phyloP scores from a whole-genome alignment of 2,113 vertebrate genomes.

The Gorsachius goisagi region DNA sequence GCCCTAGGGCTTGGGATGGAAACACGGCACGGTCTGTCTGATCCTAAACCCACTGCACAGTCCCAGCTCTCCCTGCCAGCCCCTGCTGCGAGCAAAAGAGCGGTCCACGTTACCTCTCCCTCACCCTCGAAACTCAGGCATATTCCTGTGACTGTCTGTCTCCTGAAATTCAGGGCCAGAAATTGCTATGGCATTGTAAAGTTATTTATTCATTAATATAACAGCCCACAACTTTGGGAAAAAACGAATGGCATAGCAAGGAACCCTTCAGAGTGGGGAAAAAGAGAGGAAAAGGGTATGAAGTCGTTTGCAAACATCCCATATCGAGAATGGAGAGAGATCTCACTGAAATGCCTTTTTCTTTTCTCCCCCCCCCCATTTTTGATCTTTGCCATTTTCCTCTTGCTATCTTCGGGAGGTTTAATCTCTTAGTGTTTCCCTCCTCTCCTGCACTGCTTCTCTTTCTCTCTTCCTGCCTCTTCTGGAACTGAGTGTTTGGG shows the following conservation, averaged over 20 bases:
- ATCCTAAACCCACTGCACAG: neutral
- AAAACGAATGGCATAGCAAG: neutral
- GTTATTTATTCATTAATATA: neutral
- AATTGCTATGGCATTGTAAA: neutral
- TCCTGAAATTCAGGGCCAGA: neutral
- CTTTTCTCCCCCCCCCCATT: fast-evolving
- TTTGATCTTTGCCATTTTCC: neutral
- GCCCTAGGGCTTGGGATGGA: neutral
- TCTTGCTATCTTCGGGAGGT: neutral
- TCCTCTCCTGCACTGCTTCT: neutral
- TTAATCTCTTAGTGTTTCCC: neutral
- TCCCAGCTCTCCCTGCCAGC: neutral
- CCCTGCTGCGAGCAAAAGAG: neutral
- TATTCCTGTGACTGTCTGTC: neutral
- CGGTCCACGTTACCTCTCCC: neutral
- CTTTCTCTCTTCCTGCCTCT: neutral
- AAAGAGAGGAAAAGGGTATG: neutral
- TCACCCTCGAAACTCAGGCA: neutral
- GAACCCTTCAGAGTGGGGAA: neutral
- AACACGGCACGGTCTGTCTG: neutral
- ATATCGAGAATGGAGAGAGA: neutral
- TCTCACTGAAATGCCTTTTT: neutral
- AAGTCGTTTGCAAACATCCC: neutral
- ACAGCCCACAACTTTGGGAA: neutral
- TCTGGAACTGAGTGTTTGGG: neutral